Conservation (phyloP, 2,888 invertebrate genomes). For the Chironomus tentans region DNA sequence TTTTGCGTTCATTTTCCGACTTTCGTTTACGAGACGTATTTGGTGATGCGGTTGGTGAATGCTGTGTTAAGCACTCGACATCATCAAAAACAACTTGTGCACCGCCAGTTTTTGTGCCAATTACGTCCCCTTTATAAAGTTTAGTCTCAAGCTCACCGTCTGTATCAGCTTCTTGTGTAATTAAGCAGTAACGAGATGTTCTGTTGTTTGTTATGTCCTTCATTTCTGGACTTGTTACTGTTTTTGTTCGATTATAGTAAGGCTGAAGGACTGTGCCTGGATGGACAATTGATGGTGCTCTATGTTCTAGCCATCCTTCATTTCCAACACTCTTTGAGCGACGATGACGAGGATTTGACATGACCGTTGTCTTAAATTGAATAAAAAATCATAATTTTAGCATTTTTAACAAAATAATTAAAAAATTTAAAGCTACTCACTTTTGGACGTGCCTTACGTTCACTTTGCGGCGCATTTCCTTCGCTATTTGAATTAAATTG, state of each 20-base stretch:
- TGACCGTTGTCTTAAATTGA: slow-evolving; percentile 52
- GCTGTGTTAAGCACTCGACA: slow-evolving; percentile 79
- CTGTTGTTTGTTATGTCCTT: slow-evolving; percentile 63
- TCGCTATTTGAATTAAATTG: slow-evolving; percentile 13
- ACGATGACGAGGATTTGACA: slow-evolving; percentile 59
- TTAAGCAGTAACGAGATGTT: slow-evolving; percentile 80
- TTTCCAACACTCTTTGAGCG: slow-evolving; percentile 72
- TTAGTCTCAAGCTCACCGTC: slow-evolving; percentile 91
- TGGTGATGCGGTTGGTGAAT: slow-evolving; percentile 56
- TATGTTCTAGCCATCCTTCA: slow-evolving; percentile 79
- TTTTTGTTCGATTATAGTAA: slow-evolving; percentile 67
- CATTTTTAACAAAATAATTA: background rate
- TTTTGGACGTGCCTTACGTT: slow-evolving; percentile 17
- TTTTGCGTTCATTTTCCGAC: slow-evolving; percentile 31
- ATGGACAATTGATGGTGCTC: slow-evolving; percentile 62
- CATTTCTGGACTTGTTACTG: slow-evolving; percentile 69
- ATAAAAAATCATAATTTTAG: background rate
- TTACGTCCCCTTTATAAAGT: slow-evolving; percentile 86
- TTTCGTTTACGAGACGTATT: slow-evolving; percentile 36
- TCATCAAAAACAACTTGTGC: slow-evolving; percentile 93
- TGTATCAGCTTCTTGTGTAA: slow-evolving; percentile 84
- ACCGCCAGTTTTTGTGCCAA: slow-evolving; percentile 90
- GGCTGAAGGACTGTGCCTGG: slow-evolving; percentile 88
- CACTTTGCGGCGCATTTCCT: background rate
- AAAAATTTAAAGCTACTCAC: slow-evolving; percentile 1